phyloP scores from a whole-genome alignment of 2,888 invertebrate species.

The Chloroclystis v-ata region DNA sequence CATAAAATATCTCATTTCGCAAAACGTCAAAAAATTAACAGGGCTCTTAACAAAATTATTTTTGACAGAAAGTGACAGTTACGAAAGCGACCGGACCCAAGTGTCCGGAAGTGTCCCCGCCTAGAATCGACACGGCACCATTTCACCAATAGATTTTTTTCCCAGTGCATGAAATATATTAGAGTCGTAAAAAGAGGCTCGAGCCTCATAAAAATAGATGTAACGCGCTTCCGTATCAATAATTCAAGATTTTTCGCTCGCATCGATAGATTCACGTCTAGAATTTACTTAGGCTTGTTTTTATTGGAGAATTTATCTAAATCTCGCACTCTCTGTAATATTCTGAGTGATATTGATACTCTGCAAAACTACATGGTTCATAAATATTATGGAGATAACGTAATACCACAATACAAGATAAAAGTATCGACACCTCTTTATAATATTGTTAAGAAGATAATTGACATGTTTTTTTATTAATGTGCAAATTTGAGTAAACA shows the following conservation, averaged over 20 bases:
- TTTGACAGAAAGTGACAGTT: neutral
- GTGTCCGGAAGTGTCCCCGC: slow-evolving; percentile 1
- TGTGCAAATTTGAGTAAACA: too few species aligned
- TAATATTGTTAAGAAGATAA: too few species aligned
- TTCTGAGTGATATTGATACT: too few species aligned
- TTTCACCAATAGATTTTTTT: slow-evolving; percentile 60
- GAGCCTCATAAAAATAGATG: slow-evolving; percentile 70
- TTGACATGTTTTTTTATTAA: too few species aligned
- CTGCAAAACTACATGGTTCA: too few species aligned
- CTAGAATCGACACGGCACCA: slow-evolving; percentile 53
- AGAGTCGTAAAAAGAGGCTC: slow-evolving; percentile 67
- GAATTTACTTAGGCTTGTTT: slow-evolving; percentile 25
- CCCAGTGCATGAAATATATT: slow-evolving; percentile 65
- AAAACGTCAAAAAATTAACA: too few species aligned
- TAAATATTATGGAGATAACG: too few species aligned
- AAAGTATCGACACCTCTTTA: too few species aligned
- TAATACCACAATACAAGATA: too few species aligned
- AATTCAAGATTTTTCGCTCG: slow-evolving; percentile 63
- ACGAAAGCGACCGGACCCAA: neutral
- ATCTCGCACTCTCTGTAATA: neutral
- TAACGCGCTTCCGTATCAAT: slow-evolving; percentile 66
- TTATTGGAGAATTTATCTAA: neutral
- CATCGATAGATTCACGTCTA: slow-evolving; percentile 27
- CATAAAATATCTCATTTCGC: too few species aligned
- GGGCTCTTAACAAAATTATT: neutral